These are phyloP conservation scores for Dascyllus trimaculatus DNA, from an alignment of 2,113 vertebrate genomes.

Conservation along the genomic window DNA sequence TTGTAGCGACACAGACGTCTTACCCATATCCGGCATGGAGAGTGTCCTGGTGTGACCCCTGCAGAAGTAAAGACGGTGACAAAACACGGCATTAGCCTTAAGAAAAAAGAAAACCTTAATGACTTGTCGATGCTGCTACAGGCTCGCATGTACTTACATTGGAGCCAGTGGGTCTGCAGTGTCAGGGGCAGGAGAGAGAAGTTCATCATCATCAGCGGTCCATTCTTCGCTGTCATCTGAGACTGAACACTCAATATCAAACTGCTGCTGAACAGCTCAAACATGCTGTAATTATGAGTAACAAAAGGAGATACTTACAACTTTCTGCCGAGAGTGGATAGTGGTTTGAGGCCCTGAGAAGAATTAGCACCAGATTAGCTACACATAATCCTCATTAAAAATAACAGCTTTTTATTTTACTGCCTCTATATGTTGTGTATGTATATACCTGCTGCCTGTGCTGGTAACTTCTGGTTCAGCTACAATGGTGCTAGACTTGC, in stretches of 20 bases:
- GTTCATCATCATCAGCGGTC: slow-evolving; percentile 86
- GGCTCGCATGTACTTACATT: slow-evolving; percentile 58
- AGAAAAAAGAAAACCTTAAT: neutral
- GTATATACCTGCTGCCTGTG: slow-evolving; percentile 56
- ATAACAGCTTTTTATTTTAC: neutral
- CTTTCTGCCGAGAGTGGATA: slow-evolving; percentile 63
- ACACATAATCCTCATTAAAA: neutral
- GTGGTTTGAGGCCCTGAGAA: slow-evolving; percentile 70
- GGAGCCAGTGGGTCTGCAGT: slow-evolving; percentile 1
- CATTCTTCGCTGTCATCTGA: slow-evolving; percentile 89
- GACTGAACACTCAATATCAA: slow-evolving; percentile 73
- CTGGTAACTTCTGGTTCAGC: slow-evolving; percentile 31
- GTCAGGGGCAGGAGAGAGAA: slow-evolving; percentile 17
- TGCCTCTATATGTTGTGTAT: neutral
- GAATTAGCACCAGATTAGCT: neutral
- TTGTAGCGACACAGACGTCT: slow-evolving; percentile 7
- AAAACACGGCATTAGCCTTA: neutral
- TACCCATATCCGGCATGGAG: slow-evolving; percentile 77
- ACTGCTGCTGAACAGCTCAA: neutral
- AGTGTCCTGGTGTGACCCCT: slow-evolving; percentile 64
- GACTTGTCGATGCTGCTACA: neutral
- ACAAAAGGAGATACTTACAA: slow-evolving; percentile 76
- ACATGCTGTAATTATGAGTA: neutral
- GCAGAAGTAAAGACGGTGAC: slow-evolving; percentile 5
- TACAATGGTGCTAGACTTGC: slow-evolving; percentile 17